These are phyloP conservation scores for Sebastes matsubarae DNA, from an alignment of 2,797 vertebrate species.

Conservation along the genomic window DNA sequence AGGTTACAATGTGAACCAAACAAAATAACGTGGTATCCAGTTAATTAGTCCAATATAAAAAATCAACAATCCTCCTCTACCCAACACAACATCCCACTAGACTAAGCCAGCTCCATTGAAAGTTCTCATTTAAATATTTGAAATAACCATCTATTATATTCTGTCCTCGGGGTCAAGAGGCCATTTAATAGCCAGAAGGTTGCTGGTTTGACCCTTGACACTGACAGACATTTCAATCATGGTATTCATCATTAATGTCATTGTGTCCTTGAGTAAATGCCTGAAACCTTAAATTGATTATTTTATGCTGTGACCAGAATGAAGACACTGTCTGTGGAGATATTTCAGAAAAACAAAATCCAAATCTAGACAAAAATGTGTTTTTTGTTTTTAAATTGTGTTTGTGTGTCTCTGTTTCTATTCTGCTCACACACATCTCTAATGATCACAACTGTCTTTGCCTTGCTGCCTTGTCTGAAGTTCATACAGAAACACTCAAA, in stretches of 20 bases:
- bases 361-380: not conserved
- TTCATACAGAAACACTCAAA: slow-evolving; percentile 34
- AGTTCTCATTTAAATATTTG: not conserved
- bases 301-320: not conserved
- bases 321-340: not conserved
- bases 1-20: not conserved
- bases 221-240: slow-evolving; percentile 35
- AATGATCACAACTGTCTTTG: slow-evolving; percentile 13
- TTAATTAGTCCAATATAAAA: not conserved
- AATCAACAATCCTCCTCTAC: not conserved
- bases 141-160: not conserved
- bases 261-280: slow-evolving; percentile 28
- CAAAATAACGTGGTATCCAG: not conserved
- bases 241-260: not conserved
- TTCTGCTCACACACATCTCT: slow-evolving; percentile 11
- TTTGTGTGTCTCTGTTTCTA: not conserved
- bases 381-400: not conserved
- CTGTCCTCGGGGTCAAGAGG: not conserved
- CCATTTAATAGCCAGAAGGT: slow-evolving; percentile 8
- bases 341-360: not conserved
- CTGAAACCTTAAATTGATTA: slow-evolving; percentile 5
- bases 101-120: not conserved
- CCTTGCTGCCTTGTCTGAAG: not conserved
- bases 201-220: slow-evolving; percentile 43
- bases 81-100: not conserved